These are phyloP conservation scores for Drosophila anceps DNA, from an alignment of 2,888 invertebrate genomes.

Conservation along the genomic window DNA sequence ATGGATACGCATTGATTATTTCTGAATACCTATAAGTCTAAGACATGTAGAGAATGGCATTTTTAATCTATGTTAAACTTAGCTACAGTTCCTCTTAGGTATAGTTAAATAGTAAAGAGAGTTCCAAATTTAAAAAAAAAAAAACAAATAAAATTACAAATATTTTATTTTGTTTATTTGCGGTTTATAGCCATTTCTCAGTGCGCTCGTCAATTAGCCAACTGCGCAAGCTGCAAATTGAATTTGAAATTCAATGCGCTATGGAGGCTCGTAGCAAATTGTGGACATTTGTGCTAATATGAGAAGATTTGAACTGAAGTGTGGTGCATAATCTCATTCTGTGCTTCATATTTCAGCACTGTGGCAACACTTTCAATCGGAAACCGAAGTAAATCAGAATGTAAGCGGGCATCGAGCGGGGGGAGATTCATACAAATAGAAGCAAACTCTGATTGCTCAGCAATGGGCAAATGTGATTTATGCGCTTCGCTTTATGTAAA, in stretches of 20 bases:
- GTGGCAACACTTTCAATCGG: slow-evolving; percentile 51
- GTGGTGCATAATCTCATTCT: slow-evolving; percentile 52
- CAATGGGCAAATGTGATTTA: slow-evolving; percentile 83
- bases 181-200: background rate
- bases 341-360: slow-evolving; percentile 64
- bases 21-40: too few relatives aligned
- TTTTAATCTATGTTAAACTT: too few relatives aligned
- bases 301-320: slow-evolving; percentile 25
- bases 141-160: background rate
- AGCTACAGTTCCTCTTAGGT: too few relatives aligned
- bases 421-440: slow-evolving; percentile 14
- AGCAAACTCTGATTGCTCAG: slow-evolving; percentile 74
- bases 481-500: slow-evolving; percentile 68
- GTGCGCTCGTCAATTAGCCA: slow-evolving; percentile 38
- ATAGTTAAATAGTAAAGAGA: too few relatives aligned
- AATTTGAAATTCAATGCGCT: slow-evolving; percentile 64
- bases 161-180: background rate
- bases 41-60: too few relatives aligned
- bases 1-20: too few relatives aligned
- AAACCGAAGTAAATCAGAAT: slow-evolving; percentile 41
- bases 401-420: background rate
- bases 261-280: slow-evolving; percentile 45
- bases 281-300: slow-evolving; percentile 76
- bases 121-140: background rate
- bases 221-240: slow-evolving; percentile 43